Percentiles rank a stretch among this genome's conserved stretches.
Evolutionary conservation across 1,140 invertebrate genomes (phyloP).

Genomic region (Gryllus bimaculatus): DNA sequence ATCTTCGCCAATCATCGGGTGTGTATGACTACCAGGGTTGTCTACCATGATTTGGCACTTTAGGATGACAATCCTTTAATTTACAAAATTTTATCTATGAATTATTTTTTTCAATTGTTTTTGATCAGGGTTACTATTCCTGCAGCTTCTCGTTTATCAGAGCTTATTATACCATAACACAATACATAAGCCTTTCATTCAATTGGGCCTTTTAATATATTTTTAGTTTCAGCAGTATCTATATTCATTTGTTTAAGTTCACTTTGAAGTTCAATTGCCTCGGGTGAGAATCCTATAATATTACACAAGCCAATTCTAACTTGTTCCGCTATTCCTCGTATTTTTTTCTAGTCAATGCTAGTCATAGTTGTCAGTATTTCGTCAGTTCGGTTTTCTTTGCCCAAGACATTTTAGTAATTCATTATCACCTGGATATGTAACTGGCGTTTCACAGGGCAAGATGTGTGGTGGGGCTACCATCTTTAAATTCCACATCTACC

Average conservation of each 20-base stretch:
- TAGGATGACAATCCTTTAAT: no score
- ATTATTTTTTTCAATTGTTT: no score
- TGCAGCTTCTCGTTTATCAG: neutral
- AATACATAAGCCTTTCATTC: neutral
- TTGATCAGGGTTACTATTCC: no score
- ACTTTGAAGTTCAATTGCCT: neutral
- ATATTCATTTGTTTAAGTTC: neutral
- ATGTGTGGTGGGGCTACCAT: no score
- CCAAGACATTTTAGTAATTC: no score
- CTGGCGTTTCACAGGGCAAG: no score
- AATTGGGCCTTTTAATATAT: neutral
- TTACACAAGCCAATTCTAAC: neutral
- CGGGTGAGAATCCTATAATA: neutral
- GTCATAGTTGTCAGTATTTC: neutral
- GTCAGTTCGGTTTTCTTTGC: neutral
- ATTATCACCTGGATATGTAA: no score
- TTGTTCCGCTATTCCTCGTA: neutral
- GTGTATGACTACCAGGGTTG: no score
- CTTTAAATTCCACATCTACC: no score
- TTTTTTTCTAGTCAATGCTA: neutral
- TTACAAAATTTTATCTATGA: no score
- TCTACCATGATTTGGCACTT: no score
- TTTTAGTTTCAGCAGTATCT: neutral
- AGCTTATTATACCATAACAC: neutral
- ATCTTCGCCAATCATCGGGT: no score